These are phyloP conservation scores for Plodia interpunctella DNA, from an alignment of 1,140 invertebrate species.

Conservation along the genomic window DNA sequence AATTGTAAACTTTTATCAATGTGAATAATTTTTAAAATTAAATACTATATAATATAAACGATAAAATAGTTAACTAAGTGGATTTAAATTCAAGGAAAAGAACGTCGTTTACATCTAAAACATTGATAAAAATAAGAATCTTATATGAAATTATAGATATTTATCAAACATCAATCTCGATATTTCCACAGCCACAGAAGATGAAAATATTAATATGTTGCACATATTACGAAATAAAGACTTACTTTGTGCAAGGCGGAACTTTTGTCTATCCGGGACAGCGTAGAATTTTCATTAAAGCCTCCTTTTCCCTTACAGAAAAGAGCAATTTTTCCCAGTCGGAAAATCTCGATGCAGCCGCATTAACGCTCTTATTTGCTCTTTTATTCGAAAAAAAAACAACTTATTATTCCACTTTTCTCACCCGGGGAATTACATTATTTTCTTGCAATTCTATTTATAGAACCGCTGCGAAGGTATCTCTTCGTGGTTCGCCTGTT, in stretches of 20 bases:
- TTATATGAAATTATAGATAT: too few species aligned
- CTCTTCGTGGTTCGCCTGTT: slow-evolving; percentile 3
- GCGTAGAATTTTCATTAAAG: slow-evolving; percentile 70
- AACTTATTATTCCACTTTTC: slow-evolving; percentile 72
- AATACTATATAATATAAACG: too few species aligned
- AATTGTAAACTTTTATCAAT: too few species aligned
- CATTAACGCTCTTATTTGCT: slow-evolving; percentile 73
- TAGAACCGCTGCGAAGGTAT: slow-evolving; percentile 10
- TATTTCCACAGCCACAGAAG: slow-evolving; percentile 1
- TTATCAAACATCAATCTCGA: neutral
- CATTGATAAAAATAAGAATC: too few species aligned
- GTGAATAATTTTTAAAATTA: too few species aligned
- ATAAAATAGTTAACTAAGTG: too few species aligned
- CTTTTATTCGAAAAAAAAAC: slow-evolving; percentile 69
- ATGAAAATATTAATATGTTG: slow-evolving; percentile 10
- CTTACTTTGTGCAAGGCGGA: slow-evolving; percentile 34
- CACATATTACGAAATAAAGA: slow-evolving; percentile 35
- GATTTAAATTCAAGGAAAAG: too few species aligned
- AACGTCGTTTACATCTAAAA: too few species aligned
- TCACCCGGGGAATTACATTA: slow-evolving; percentile 66
- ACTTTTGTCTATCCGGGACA: slow-evolving; percentile 43
- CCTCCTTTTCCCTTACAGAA: slow-evolving; percentile 66
- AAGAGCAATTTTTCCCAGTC: slow-evolving; percentile 72
- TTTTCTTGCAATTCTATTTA: slow-evolving; percentile 56
- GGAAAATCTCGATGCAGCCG: slow-evolving; percentile 72